phyloP scores from a whole-genome alignment of 2,113 vertebrate species.

The Heloderma charlesbogerti region DNA sequence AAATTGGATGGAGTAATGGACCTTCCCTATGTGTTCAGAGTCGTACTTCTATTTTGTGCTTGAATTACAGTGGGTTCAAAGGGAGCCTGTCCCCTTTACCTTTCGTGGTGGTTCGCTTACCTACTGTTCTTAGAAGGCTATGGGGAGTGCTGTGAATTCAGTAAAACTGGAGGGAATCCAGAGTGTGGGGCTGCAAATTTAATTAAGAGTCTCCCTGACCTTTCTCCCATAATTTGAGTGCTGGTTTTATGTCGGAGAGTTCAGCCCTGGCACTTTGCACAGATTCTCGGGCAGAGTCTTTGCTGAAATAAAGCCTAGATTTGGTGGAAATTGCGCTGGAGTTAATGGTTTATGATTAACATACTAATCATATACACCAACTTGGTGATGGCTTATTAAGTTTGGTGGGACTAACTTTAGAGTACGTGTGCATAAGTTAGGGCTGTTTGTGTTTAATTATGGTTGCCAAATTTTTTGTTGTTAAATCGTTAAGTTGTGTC shows the following conservation, averaged over 20 bases:
- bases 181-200: background rate
- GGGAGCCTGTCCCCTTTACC: background rate
- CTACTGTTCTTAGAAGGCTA: background rate
- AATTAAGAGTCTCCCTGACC: background rate
- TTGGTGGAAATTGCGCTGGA: background rate
- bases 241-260: background rate
- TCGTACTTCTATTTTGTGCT: too few species aligned
- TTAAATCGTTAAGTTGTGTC: too few species aligned
- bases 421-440: background rate
- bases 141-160: background rate
- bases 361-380: background rate
- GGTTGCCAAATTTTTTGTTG: background rate
- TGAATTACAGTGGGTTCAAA: background rate
- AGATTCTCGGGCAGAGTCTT: background rate
- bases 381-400: background rate
- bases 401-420: background rate
- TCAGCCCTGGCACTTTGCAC: too few species aligned
- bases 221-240: too few species aligned
- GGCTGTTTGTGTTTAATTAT: background rate
- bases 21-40: too few species aligned
- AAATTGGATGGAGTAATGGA: background rate
- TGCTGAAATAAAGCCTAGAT: background rate
- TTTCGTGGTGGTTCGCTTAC: background rate
- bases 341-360: background rate
- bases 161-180: background rate